A percentile compares a stretch with the other conserved stretches of the same genome.
Evolutionary conservation across 2,888 invertebrate genomes (phyloP).

Genomic region (Prosapia bicincta): DNA sequence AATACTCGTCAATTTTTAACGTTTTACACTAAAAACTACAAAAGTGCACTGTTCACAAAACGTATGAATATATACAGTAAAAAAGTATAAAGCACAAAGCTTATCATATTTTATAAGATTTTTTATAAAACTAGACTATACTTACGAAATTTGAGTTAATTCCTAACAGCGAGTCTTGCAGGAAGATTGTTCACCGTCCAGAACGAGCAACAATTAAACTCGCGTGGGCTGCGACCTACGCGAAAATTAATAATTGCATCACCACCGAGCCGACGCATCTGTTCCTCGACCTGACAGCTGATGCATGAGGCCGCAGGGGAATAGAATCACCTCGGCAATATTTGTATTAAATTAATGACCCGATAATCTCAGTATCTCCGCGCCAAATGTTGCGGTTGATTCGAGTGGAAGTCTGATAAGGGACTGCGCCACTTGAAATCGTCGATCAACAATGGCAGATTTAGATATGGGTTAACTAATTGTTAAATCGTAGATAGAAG

Average conservation of each 20-base stretch:
- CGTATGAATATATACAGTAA: too few species aligned
- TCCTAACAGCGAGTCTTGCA: not conserved
- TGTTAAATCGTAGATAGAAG: too few species aligned
- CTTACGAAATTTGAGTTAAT: not conserved
- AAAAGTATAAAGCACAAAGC: too few species aligned
- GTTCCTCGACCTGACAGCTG: not conserved
- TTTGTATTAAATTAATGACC: not conserved
- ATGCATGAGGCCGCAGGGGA: not conserved
- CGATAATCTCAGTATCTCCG: not conserved
- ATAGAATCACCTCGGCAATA: not conserved
- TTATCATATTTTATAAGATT: too few species aligned
- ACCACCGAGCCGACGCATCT: not conserved
- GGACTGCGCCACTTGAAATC: not conserved
- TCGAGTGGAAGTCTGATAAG: not conserved
- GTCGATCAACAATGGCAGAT: not conserved
- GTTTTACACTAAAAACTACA: too few species aligned
- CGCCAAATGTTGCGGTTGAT: not conserved
- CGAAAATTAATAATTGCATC: not conserved
- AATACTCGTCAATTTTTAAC: too few species aligned
- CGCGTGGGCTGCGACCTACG: not conserved
- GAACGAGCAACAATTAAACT: not conserved
- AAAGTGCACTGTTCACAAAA: too few species aligned
- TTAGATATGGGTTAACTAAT: too few species aligned
- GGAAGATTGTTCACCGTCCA: not conserved
- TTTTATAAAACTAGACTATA: not conserved